Percentiles rank a stretch among this genome's conserved stretches.
Evolutionary conservation across 2,888 invertebrate species (phyloP).

Genomic region (Ecliptopera silaceata): DNA sequence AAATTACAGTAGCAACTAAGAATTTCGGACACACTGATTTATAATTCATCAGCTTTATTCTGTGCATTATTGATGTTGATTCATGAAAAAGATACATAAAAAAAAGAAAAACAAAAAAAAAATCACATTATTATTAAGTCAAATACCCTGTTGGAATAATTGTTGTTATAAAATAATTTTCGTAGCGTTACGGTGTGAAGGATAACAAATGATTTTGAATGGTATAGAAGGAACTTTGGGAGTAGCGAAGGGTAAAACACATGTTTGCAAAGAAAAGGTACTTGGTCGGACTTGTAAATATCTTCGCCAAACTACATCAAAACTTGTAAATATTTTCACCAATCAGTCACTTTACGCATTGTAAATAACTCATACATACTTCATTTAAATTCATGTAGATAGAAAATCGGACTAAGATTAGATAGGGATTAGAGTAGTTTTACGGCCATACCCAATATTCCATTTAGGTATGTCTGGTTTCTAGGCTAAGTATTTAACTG

Average conservation of each 20-base stretch:
- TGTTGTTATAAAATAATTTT: slow-evolving; percentile 14
- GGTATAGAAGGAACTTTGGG: slow-evolving; percentile 7
- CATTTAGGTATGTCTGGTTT: too few species aligned
- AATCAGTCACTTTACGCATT: slow-evolving; percentile 2
- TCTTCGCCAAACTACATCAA: slow-evolving; percentile 2
- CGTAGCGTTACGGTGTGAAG: slow-evolving; percentile 19
- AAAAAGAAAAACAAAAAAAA: slow-evolving; percentile 14
- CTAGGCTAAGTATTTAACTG: too few species aligned
- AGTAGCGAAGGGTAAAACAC: neutral
- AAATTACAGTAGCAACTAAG: slow-evolving; percentile 22
- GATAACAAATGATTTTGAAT: slow-evolving; percentile 1
- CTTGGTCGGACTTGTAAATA: slow-evolving; percentile 10
- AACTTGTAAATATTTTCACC: slow-evolving; percentile 18
- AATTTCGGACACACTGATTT: slow-evolving; percentile 6
- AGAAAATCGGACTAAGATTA: neutral
- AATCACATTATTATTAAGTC: slow-evolving; percentile 14
- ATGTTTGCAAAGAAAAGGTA: slow-evolving; percentile 5
- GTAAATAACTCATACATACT: slow-evolving; percentile 7
- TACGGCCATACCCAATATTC: too few species aligned
- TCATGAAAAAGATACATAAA: slow-evolving; percentile 4
- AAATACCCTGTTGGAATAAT: slow-evolving; percentile 27
- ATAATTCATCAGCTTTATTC: slow-evolving; percentile 19
- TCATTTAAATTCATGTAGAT: neutral
- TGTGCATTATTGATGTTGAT: slow-evolving; percentile 28
- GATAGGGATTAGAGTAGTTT: neutral